phyloP scores from a whole-genome alignment of 1,140 invertebrate species.

The Meloidogyne floridensis region DNA sequence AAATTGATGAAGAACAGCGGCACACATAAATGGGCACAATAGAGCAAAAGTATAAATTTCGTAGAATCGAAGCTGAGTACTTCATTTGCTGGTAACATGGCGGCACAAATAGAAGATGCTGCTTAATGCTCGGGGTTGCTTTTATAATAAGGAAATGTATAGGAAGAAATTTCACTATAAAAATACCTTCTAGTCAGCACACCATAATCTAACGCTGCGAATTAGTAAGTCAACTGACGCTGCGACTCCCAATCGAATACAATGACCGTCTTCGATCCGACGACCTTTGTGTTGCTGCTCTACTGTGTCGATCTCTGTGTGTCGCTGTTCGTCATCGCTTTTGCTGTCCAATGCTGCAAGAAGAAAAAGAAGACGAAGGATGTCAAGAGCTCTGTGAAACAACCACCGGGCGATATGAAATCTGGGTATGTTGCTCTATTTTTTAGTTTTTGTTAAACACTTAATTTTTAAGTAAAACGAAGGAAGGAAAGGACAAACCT shows the following conservation, averaged over 20 bases:
- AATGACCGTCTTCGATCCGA: not conserved
- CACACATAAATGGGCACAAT: no score
- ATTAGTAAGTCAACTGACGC: not conserved
- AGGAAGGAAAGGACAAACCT: not conserved
- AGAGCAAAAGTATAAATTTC: no score
- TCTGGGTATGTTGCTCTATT: not conserved
- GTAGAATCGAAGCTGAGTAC: no score
- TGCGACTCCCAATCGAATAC: not conserved
- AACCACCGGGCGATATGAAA: not conserved
- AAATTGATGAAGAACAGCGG: no score
- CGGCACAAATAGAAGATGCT: no score
- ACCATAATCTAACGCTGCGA: not conserved
- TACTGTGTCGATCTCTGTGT: not conserved
- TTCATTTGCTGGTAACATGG: no score
- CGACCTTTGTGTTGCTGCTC: not conserved
- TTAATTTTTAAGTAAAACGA: not conserved
- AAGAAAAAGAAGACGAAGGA: constrained; percentile 1
- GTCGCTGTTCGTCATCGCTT: not conserved
- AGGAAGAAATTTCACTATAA: no score
- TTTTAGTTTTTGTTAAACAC: not conserved
- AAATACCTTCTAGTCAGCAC: no score
- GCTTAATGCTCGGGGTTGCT: no score
- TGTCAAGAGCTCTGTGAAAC: not conserved
- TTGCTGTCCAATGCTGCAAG: not conserved
- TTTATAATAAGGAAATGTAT: no score